Conservation (phyloP, 2,888 invertebrate genomes). For the Acheta domesticus region DNA sequence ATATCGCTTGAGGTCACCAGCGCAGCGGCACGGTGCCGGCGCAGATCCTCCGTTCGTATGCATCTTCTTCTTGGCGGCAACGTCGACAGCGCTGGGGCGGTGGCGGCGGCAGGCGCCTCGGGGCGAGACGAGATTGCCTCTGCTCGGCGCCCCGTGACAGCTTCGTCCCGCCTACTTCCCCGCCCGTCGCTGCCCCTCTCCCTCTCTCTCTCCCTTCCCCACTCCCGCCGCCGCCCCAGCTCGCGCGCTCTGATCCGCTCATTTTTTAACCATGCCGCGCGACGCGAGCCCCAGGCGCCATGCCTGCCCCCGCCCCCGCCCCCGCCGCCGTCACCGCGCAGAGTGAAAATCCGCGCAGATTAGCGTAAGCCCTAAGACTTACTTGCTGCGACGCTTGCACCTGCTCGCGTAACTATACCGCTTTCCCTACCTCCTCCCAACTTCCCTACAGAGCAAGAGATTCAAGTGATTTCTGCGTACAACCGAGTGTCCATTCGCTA, state of each 20-base stretch:
- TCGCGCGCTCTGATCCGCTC: not conserved
- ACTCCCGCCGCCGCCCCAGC: not conserved
- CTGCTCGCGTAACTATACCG: not conserved
- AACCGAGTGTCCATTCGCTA: too few relatives aligned
- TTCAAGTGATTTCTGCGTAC: too few relatives aligned
- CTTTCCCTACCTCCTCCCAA: too few relatives aligned
- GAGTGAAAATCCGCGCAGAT: not conserved
- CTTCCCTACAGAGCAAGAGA: too few relatives aligned
- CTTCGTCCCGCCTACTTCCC: not conserved
- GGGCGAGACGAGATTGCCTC: not conserved
- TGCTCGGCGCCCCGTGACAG: not conserved
- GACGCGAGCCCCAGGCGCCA: not conserved
- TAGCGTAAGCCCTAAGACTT: not conserved
- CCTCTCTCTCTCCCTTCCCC: too few relatives aligned
- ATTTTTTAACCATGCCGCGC: conserved; percentile 5
- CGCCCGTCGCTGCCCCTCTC: too few relatives aligned
- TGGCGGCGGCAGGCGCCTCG: too few relatives aligned
- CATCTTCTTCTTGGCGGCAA: too few relatives aligned
- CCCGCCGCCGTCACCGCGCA: not conserved
- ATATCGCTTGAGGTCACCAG: too few relatives aligned
- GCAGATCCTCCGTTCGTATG: too few relatives aligned
- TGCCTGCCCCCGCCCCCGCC: not conserved
- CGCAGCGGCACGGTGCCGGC: too few relatives aligned
- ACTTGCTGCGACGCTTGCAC: not conserved
- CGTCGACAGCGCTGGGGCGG: too few relatives aligned